Base-by-base conservation (phyloP, 2,113 vertebrate species). In the Pelobates fuscus region DNA sequence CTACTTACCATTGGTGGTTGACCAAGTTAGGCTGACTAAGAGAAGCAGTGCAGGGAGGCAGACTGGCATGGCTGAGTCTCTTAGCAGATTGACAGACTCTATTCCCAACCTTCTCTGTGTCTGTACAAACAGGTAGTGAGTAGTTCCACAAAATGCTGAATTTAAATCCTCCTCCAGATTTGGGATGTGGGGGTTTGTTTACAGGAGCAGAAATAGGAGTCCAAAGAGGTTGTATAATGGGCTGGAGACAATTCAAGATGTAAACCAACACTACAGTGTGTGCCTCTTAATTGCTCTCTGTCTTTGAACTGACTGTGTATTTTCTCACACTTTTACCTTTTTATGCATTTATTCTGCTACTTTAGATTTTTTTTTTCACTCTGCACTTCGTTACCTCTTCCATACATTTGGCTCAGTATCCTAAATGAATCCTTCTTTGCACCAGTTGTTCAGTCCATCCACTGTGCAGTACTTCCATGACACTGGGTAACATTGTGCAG, bases 231-330 rank as follows among this genome's bases (percentile, higher is more conserved):
- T 61, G 43, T 60, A 7, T 59, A 37, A 32, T n/a, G 41, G 32
- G 29, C 64, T 77, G 73, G 73, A 77, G 26, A 26, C 37, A 61
- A 52, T 64, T 77, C 65, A 77, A 61, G 59, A 68, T 68, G 73
- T 61, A 77, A 77, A 30, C 59, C 20, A 67, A 77, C 65, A 67
- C 73, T 37, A 61, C n/a, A 37, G 32, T 52, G 18, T 68, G 44
- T 77, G 44, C 44, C 15, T 49, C 44, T 5, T 49, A 49, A 49
- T 49, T 49, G 44, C 44, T 18, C 27, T 49, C 24, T 67, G 32
- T 52, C 58, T 30, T 60, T 18, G 24, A 58, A 1, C 37, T 11
- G 14, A 20, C 0, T 62, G 17, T 29, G 24, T 5, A 20, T 37
- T 26, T 70, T 43, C 12, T 12, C 26, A 52, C 12, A 14, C 17